Percentiles rank a stretch among this genome's conserved stretches.
These are phyloP conservation scores for Albula goreensis DNA, from an alignment of 2,113 vertebrate genomes.

Conservation along the genomic window DNA sequence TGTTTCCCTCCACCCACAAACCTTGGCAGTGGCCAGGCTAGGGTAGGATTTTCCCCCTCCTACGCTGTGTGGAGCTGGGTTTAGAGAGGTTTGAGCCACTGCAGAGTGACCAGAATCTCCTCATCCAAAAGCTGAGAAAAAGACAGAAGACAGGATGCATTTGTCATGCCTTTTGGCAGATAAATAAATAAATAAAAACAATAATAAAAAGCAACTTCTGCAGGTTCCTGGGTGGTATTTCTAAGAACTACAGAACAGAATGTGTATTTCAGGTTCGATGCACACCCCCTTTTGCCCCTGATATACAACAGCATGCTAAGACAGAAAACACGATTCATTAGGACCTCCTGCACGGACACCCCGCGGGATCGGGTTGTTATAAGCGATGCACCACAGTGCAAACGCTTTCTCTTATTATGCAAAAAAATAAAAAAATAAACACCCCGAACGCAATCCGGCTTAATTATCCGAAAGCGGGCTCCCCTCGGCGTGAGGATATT, in stretches of 20 bases:
- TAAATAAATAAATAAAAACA: slow-evolving; percentile 22
- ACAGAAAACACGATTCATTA: background rate
- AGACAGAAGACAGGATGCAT: slow-evolving; percentile 45
- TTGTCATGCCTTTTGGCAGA: slow-evolving; percentile 50
- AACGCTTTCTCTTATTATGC: background rate
- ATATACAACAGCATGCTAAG: background rate
- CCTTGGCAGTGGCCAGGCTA: background rate
- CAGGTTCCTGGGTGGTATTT: slow-evolving; percentile 28
- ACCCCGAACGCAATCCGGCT: background rate
- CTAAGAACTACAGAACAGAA: slow-evolving; percentile 17
- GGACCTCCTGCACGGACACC: background rate
- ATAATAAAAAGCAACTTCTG: slow-evolving; percentile 10
- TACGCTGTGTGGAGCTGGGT: slow-evolving; percentile 42
- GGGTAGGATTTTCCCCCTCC: slow-evolving; percentile 51
- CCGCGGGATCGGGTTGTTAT: background rate
- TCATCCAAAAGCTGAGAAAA: slow-evolving; percentile 36
- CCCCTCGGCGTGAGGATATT: background rate
- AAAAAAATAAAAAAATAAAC: background rate
- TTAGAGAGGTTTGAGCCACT: slow-evolving; percentile 43
- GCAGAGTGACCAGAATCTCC: slow-evolving; percentile 41
- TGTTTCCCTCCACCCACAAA: background rate
- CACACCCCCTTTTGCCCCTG: background rate
- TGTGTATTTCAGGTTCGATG: slow-evolving; percentile 11
- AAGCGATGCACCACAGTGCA: background rate
- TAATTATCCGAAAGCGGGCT: background rate